Conservation (phyloP, 2,888 invertebrate species). For the Chesias legatella region DNA sequence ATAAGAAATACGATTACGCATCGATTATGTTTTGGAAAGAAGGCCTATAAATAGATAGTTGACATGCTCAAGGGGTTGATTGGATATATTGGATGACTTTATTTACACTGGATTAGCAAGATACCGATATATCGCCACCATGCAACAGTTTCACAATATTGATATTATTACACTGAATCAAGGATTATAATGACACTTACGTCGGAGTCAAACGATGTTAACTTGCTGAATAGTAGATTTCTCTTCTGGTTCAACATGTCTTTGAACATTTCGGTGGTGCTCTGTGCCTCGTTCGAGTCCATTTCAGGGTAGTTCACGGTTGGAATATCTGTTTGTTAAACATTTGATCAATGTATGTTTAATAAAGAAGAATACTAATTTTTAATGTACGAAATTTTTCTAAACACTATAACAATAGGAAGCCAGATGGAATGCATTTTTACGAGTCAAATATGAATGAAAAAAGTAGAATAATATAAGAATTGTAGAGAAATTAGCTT, state of each 20-base stretch:
- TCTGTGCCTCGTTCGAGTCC: constrained; percentile 84
- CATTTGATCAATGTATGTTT: constrained; percentile 5
- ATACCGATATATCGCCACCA: constrained; percentile 33
- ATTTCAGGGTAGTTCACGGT: constrained; percentile 82
- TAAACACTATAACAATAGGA: too few species aligned
- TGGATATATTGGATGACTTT: constrained; percentile 6
- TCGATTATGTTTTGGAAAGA: too few species aligned
- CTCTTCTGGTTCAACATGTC: constrained; percentile 96
- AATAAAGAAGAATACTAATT: too few species aligned
- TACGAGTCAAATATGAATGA: too few species aligned
- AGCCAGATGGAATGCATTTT: too few species aligned
- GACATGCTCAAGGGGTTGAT: constrained; percentile 36
- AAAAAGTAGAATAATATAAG: too few species aligned
- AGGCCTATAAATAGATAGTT: constrained; percentile 13
- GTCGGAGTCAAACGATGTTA: constrained; percentile 95
- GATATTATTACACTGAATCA: not conserved
- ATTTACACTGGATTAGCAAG: constrained; percentile 18
- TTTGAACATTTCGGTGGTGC: constrained; percentile 94
- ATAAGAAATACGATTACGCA: too few species aligned
- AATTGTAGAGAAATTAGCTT: too few species aligned
- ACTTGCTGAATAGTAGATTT: constrained; percentile 90
- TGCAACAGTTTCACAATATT: constrained; percentile 49
- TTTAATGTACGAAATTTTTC: too few species aligned
- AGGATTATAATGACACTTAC: constrained; percentile 79
- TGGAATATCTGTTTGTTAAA: constrained; percentile 61